A percentile compares a stretch with the other conserved stretches of the same genome.
phyloP scores from a whole-genome alignment of 2,797 vertebrate genomes.

The Lindbergichthys nudifrons region DNA sequence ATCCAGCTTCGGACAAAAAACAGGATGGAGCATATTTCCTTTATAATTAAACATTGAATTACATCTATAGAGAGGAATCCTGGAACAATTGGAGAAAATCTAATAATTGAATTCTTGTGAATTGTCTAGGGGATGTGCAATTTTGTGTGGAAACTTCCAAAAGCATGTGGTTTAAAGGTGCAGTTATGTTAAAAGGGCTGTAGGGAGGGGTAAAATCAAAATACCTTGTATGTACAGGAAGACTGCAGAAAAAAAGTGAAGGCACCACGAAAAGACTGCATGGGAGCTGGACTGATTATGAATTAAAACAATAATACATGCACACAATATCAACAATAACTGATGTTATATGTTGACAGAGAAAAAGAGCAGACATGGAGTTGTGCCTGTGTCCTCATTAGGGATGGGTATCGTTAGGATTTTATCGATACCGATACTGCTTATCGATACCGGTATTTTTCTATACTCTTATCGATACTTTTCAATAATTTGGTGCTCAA shows the following conservation, averaged over 20 bases:
- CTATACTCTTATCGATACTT: too few species aligned
- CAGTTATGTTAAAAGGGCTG: not conserved
- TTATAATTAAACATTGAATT: not conserved
- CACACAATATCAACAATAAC: not conserved
- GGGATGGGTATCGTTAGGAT: too few species aligned
- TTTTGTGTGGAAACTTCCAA: not conserved
- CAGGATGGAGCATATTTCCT: not conserved
- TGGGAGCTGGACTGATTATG: not conserved
- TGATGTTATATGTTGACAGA: not conserved
- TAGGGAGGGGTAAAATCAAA: not conserved
- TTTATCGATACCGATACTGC: too few species aligned
- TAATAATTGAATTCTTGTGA: not conserved
- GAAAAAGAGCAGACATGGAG: not conserved
- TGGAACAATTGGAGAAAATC: not conserved
- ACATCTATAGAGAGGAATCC: not conserved
- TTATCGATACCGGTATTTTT: too few species aligned
- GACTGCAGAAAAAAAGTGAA: slow-evolving; percentile 10
- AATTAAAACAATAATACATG: not conserved
- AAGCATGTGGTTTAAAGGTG: not conserved
- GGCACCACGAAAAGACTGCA: not conserved
- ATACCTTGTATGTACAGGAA: not conserved
- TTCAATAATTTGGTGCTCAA: too few species aligned
- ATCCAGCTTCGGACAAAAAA: not conserved
- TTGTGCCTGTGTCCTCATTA: not conserved
- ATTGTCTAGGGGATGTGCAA: not conserved